A percentile compares a stretch with the other conserved stretches of the same genome.
phyloP scores from a whole-genome alignment of 1,140 invertebrate species.

The Lithobius niger region DNA sequence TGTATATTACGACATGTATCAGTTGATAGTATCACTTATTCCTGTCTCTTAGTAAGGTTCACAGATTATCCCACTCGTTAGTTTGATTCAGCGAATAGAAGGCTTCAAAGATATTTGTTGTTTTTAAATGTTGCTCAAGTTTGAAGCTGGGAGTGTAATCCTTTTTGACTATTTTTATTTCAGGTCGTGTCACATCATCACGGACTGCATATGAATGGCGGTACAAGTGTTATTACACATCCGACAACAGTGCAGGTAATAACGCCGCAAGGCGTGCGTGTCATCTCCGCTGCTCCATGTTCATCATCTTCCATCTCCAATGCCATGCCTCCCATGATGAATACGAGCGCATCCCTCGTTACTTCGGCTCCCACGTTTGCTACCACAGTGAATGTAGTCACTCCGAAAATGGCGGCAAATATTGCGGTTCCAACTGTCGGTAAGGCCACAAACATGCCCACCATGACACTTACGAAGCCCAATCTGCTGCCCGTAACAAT shows the following conservation, averaged over 20 bases:
- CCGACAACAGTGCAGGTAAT: constrained; percentile 1
- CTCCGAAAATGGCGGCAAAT: neutral
- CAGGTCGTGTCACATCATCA: neutral
- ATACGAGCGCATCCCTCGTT: neutral
- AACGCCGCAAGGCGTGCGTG: neutral
- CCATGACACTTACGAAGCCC: neutral
- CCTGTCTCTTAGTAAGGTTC: no score
- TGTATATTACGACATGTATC: no score
- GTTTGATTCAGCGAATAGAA: no score
- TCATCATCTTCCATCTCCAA: neutral
- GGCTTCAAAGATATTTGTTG: no score
- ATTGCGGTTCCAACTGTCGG: neutral
- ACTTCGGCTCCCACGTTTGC: neutral
- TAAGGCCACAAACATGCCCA: neutral
- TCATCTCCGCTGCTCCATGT: neutral
- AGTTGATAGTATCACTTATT: no score
- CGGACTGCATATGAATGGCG: neutral
- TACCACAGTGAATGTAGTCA: neutral
- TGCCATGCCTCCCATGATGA: no score
- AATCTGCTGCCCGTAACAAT: neutral
- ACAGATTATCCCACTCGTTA: no score
- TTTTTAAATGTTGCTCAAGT: no score
- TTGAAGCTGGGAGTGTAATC: no score
- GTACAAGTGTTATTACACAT: constrained; percentile 1
- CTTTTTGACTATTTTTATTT: neutral